phyloP scores from a whole-genome alignment of 2,113 vertebrate genomes.

The Epinephelus moara region DNA sequence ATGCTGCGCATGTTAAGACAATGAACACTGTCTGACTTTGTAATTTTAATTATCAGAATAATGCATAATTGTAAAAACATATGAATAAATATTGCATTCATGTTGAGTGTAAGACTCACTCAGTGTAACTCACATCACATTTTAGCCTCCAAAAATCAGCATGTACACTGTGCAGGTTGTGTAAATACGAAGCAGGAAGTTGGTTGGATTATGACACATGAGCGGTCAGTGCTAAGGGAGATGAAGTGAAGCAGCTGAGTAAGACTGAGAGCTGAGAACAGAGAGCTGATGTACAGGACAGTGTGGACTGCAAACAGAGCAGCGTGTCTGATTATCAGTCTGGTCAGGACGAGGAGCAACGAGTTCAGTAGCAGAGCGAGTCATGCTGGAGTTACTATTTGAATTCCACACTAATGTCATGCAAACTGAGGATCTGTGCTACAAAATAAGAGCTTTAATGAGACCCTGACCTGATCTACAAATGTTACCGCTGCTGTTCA shows the following conservation, averaged over 20 bases:
- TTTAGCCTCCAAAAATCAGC: not conserved
- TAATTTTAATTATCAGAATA: too few species aligned
- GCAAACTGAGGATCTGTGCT: not conserved
- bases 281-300: not conserved
- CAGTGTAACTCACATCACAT: not conserved
- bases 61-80: too few species aligned
- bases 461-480: too few species aligned
- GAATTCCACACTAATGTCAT: not conserved
- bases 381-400: not conserved
- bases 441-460: not conserved
- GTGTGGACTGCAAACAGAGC: not conserved
- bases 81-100: not conserved
- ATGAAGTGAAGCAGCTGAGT: slow-evolving; percentile 29
- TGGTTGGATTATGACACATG: not conserved
- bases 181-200: not conserved
- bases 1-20: too few species aligned
- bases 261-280: not conserved
- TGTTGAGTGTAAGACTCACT: not conserved
- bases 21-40: too few species aligned
- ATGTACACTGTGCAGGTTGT: not conserved
- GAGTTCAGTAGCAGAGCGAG: not conserved
- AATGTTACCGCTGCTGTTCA: not conserved
- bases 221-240: not conserved
- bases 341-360: not conserved
- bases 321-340: not conserved